Percentiles rank a stretch among this genome's conserved stretches.
Evolutionary conservation across 2,113 vertebrate species (phyloP).

Genomic region (Mastomys coucha): DNA sequence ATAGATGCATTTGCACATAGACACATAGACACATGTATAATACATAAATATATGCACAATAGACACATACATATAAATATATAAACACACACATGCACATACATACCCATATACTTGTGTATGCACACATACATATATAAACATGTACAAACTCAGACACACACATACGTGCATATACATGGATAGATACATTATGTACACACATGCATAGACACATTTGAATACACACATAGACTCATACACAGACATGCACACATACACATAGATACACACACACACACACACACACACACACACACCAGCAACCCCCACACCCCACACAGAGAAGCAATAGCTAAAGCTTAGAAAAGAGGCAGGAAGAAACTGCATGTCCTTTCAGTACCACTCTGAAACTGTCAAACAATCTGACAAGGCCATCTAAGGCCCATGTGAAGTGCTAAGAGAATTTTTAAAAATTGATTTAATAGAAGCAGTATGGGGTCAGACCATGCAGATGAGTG

Average conservation of each 20-base stretch:
- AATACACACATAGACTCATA: not conserved
- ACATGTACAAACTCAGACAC: not conserved
- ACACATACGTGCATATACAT: not conserved
- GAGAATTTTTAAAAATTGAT: not conserved
- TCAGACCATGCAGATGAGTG: not conserved
- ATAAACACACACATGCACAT: not conserved
- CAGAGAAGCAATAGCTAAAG: not conserved
- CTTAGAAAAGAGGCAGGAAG: not conserved
- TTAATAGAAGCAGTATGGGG: not conserved
- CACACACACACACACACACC: not conserved
- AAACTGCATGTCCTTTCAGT: accelerated
- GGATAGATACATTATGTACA: not conserved
- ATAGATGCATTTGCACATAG: not conserved
- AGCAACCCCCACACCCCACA: not conserved
- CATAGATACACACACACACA: not conserved
- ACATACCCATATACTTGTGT: not conserved
- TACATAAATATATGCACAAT: not conserved
- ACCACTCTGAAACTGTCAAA: not conserved
- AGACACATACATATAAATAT: not conserved
- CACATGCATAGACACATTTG: not conserved
- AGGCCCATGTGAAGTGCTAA: not conserved
- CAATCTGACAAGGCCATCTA: not conserved
- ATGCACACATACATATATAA: not conserved
- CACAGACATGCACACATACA: not conserved
- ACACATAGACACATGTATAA: not conserved